Percentiles rank a stretch among this genome's conserved stretches.
These are phyloP conservation scores for Acanthis flammea DNA, from an alignment of 2,797 vertebrate genomes.

Conservation along the genomic window DNA sequence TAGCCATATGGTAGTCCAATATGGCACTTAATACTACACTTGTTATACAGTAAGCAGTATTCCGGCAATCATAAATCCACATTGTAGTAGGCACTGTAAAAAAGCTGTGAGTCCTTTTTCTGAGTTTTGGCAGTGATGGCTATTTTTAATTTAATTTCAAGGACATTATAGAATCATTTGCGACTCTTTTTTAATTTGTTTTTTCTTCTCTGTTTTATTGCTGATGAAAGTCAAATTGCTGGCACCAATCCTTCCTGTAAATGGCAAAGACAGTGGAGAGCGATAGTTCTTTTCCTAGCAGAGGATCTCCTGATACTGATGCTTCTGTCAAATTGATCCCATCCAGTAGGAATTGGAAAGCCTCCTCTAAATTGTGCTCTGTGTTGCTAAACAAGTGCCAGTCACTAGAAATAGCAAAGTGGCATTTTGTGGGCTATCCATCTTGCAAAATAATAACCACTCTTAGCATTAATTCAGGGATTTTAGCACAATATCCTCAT, in stretches of 20 bases:
- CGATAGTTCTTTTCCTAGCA: slow-evolving; percentile 57
- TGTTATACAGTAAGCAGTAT: slow-evolving; percentile 75
- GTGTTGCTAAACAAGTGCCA: slow-evolving; percentile 68
- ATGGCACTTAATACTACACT: slow-evolving; percentile 78
- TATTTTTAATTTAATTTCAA: slow-evolving; percentile 70
- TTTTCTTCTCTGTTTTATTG: slow-evolving; percentile 41
- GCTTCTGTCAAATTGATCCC: slow-evolving; percentile 48
- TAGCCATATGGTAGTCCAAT: slow-evolving; percentile 84
- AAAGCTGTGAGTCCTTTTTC: slow-evolving; percentile 39
- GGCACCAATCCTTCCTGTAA: slow-evolving; percentile 54
- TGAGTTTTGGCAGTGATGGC: slow-evolving; percentile 55
- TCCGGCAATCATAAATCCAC: slow-evolving; percentile 74
- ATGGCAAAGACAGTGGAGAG: slow-evolving; percentile 58
- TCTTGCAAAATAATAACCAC: slow-evolving; percentile 47
- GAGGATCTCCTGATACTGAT: slow-evolving; percentile 56
- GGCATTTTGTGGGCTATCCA: slow-evolving; percentile 57
- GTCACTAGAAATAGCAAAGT: slow-evolving; percentile 63
- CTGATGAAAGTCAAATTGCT: slow-evolving; percentile 60
- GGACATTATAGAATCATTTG: slow-evolving; percentile 59
- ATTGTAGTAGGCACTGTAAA: slow-evolving; percentile 68
- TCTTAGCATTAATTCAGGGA: slow-evolving; percentile 34
- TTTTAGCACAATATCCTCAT: slow-evolving; percentile 23
- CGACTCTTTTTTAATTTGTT: not conserved
- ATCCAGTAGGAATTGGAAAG: slow-evolving; percentile 47
- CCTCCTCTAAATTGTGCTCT: slow-evolving; percentile 55